Percentiles rank a stretch among this genome's conserved stretches.
phyloP scores from a whole-genome alignment of 2,113 vertebrate species.

The Deroptyus accipitrinus region DNA sequence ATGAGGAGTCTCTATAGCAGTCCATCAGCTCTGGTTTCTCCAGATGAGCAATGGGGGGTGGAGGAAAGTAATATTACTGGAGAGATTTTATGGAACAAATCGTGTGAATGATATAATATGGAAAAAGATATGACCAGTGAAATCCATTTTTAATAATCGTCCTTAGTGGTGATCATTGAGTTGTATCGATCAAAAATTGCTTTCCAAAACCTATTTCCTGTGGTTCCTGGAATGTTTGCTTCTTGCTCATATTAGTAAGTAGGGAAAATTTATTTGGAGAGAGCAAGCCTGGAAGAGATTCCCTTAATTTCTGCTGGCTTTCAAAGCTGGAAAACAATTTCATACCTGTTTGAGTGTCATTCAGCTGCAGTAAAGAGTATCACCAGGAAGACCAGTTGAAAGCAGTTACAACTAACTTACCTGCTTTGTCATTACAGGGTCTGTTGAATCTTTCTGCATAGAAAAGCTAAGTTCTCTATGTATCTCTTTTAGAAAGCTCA shows the following conservation, averaged over 20 bases:
- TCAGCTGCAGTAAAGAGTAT: not conserved
- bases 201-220: not conserved
- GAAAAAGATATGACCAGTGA: not conserved
- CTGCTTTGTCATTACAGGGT: not conserved
- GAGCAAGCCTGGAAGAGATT: not conserved
- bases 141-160: conserved; percentile 10
- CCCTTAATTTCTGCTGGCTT: not conserved
- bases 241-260: not conserved
- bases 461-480: not conserved
- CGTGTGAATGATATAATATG: not conserved
- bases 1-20: not conserved
- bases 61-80: not conserved
- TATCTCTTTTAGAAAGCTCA: not conserved
- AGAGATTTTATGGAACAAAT: not conserved
- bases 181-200: not conserved
- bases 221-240: not conserved
- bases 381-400: not conserved
- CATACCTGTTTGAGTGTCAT: not conserved
- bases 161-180: not conserved
- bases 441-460: not conserved
- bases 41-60: not conserved
- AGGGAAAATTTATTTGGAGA: not conserved
- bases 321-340: not conserved
- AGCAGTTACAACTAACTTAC: not conserved
- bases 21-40: not conserved